Conservation (phyloP, 2,888 invertebrate species). For the Melikaiella ostensackeni region DNA sequence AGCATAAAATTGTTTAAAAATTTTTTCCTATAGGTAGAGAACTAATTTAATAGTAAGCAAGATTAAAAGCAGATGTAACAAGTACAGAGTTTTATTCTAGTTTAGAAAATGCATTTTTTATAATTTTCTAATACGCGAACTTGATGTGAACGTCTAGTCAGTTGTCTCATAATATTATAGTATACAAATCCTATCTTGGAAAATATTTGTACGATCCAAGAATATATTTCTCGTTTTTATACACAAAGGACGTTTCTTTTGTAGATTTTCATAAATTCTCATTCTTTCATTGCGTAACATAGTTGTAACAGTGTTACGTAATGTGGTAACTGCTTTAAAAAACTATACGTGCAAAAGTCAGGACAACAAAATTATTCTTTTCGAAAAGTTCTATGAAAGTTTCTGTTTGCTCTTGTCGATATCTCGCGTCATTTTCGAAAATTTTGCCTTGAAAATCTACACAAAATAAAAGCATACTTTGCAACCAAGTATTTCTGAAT, state of each 20-base stretch:
- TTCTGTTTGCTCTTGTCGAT: no score
- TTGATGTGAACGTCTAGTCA: neutral
- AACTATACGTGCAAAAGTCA: no score
- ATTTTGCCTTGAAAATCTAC: no score
- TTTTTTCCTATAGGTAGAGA: neutral
- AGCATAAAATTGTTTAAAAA: neutral
- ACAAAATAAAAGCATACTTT: no score
- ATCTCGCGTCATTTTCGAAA: no score
- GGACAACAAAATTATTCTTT: no score
- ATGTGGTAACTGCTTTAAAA: no score
- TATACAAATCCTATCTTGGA: neutral
- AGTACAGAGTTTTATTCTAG: neutral
- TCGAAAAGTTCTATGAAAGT: no score
- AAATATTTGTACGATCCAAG: neutral
- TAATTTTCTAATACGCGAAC: neutral
- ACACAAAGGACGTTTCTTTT: neutral
- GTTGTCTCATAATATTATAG: neutral
- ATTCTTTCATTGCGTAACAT: neutral
- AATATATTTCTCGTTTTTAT: constrained; percentile 2
- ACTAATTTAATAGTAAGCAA: neutral
- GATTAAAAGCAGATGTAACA: neutral
- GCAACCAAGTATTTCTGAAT: no score
- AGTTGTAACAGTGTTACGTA: no score
- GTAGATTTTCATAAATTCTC: neutral
- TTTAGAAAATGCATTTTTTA: constrained; percentile 1